Evolutionary conservation across 2,888 invertebrate species (phyloP).

Genomic region (Cephalotes varians): DNA sequence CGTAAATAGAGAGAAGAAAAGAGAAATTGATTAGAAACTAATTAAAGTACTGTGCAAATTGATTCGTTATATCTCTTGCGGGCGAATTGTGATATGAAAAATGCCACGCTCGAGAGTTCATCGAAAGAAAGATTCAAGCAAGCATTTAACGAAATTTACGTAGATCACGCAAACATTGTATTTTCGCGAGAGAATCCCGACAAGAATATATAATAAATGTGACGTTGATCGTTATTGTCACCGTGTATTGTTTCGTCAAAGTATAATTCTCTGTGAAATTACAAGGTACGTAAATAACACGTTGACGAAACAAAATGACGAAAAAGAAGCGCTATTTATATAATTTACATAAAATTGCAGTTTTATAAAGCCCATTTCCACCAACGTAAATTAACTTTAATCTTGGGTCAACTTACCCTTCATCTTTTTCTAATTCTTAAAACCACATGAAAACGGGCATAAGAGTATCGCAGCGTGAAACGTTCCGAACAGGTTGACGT

Average conservation of each 20-base stretch:
- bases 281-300: neutral
- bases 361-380: too few species aligned
- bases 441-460: too few species aligned
- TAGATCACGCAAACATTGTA: slow-evolving; percentile 17
- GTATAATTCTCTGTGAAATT: slow-evolving; percentile 20
- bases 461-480: neutral
- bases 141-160: neutral
- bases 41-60: slow-evolving; percentile 7
- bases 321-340: neutral
- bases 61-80: neutral
- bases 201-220: neutral
- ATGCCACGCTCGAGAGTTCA: neutral
- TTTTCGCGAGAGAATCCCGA: slow-evolving; percentile 22
- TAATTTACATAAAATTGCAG: slow-evolving; percentile 7
- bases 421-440: too few species aligned
- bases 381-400: too few species aligned
- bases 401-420: too few species aligned
- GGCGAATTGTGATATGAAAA: neutral
- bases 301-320: neutral
- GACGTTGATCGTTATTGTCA: slow-evolving; percentile 19
- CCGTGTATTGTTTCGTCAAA: neutral
- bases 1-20: neutral
- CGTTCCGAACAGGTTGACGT: neutral
- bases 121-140: neutral
- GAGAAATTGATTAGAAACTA: neutral